Base-by-base conservation (phyloP, 2,113 vertebrate species). In the Siphamia tubifer region DNA sequence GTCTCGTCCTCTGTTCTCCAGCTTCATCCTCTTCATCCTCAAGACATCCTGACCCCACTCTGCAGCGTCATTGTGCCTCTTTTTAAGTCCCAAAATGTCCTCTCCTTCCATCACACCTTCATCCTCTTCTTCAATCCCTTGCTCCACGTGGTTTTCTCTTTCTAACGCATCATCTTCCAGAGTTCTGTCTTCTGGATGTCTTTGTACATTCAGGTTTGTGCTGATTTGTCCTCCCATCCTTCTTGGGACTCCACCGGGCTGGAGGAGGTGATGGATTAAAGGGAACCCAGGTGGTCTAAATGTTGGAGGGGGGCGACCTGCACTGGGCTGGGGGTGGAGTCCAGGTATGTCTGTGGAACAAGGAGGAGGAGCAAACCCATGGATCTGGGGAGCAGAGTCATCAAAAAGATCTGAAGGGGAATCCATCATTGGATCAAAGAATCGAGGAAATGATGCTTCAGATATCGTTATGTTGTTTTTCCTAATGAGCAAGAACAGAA, bases 211-310 rank as follows among this genome's bases (percentile, higher is more conserved):
- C 20, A 43, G 57, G 70, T 47, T 81, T 1, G 70, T 6, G 36
- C 66, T 78, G 21, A 69, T 77, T 16, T 83, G 85, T 19, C 79
- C 78, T 56, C 79, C 83, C 0, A 62, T 67, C 61, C 86, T 85
- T 57, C 79, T 79, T n/a, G 82, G 64, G 4, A 78, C 69, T 63
- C 89, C 87, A 15, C 57, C 82, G 2, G 88, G 76, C 75, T 92
- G 91, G 17, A 91, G 81, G 49, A 91, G 90, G 45, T 90, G 90
- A 35, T 90, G 90, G 57, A 93, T 89, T 55, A 92, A 69, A 38
- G 90, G 83, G 54, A 89, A 91, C 3, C 77, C 74, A 1, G 86
- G 78, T 7, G 87, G 68, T 24, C 84, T 66, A 2, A 86, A 90
- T 15, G 80, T 48, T 4, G 77, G 60, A 64, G 82, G 10, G 27